Percentiles rank a stretch among this genome's conserved stretches.
Evolutionary conservation across 2,113 vertebrate species (phyloP).

Genomic region (Zingel zingel): DNA sequence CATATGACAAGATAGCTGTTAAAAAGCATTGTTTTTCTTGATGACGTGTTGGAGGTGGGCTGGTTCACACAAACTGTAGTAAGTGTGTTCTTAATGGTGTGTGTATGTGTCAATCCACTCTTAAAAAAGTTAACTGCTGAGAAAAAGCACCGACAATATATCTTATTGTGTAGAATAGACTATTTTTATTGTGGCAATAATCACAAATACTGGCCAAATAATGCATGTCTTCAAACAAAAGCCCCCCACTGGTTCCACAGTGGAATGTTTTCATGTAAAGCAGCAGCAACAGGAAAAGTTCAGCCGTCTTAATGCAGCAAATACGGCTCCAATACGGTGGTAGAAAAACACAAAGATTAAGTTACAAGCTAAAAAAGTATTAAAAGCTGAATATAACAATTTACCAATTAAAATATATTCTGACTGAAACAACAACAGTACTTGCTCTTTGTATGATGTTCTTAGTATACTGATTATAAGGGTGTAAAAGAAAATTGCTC

Average conservation of each 20-base stretch:
- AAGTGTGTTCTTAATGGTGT: neutral
- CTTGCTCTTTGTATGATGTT: neutral
- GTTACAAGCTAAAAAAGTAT: no score
- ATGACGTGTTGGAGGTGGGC: neutral
- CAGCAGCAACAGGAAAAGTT: constrained; percentile 3
- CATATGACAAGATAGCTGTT: neutral
- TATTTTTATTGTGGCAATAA: neutral
- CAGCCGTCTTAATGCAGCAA: neutral
- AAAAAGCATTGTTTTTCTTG: neutral
- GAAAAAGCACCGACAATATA: neutral
- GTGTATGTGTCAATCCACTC: neutral
- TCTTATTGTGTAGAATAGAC: neutral
- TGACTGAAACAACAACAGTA: neutral
- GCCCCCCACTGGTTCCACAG: neutral
- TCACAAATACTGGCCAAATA: neutral
- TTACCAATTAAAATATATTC: neutral
- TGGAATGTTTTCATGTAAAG: neutral
- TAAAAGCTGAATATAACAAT: neutral
- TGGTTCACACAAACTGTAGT: neutral
- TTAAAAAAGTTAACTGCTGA: neutral
- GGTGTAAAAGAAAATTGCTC: neutral
- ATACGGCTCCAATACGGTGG: neutral
- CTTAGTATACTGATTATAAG: neutral
- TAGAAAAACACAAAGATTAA: neutral
- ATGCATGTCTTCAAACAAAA: neutral